These are phyloP conservation scores for Labrus mixtus DNA, from an alignment of 2,113 vertebrate species.

Conservation along the genomic window DNA sequence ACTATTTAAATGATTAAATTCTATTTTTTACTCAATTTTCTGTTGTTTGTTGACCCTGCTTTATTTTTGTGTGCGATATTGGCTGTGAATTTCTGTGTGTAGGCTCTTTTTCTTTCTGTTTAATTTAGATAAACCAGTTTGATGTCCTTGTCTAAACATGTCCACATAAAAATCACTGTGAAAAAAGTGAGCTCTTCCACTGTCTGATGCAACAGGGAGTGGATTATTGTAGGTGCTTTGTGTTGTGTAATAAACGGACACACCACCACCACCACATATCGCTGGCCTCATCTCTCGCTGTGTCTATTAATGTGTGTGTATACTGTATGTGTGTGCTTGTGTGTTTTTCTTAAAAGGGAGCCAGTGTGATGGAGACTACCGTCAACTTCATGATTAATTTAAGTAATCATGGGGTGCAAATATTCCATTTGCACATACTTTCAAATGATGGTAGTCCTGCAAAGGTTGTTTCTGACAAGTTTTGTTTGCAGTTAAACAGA, in stretches of 20 bases:
- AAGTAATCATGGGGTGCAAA: not conserved
- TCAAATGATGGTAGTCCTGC: not conserved
- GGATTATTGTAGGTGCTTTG: constrained; percentile 85
- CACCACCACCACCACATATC: constrained; percentile 76
- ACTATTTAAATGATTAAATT: constrained; percentile 90
- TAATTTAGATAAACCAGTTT: constrained; percentile 75
- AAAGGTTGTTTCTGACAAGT: not conserved
- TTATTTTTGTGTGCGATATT: constrained; percentile 81
- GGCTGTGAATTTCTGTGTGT: constrained; percentile 82
- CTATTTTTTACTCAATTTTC: constrained; percentile 89
- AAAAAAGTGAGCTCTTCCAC: constrained; percentile 80
- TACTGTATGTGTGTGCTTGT: constrained; percentile 18
- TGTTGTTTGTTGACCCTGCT: constrained; percentile 85
- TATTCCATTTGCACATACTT: not conserved
- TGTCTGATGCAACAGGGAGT: constrained; percentile 74
- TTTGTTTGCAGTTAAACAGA: too few species aligned
- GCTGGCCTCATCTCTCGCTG: constrained; percentile 75
- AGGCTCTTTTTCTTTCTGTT: constrained; percentile 54
- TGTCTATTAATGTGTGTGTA: constrained; percentile 30
- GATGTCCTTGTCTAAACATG: constrained; percentile 84
- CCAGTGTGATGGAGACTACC: not conserved
- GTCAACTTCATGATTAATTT: not conserved
- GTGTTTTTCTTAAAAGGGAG: constrained; percentile 6
- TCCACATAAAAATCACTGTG: constrained; percentile 86
- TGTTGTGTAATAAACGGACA: constrained; percentile 87